phyloP scores from a whole-genome alignment of 92 coral and sea anemone genomes.

The Micromussa lordhowensis region DNA sequence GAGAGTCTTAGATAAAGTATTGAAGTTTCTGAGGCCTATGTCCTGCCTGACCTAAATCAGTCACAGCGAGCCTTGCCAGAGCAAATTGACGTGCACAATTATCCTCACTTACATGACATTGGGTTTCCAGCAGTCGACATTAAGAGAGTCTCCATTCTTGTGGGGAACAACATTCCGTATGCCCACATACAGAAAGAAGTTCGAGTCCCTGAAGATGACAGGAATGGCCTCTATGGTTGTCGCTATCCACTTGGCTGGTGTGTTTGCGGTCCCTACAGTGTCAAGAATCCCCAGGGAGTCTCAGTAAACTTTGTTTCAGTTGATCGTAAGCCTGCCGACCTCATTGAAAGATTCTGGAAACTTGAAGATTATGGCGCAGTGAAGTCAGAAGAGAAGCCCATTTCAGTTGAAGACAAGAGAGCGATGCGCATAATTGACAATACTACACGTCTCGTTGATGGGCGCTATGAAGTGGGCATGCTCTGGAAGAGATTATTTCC shows the following conservation, averaged over 20 bases:
- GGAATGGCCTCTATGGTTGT: conserved; percentile 59
- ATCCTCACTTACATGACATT: conserved; percentile 68
- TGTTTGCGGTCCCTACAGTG: conserved; percentile 30
- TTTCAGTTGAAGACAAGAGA: no score
- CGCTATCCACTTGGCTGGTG: conserved; percentile 67
- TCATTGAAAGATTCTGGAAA: conserved; percentile 54
- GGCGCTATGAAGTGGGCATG: no score
- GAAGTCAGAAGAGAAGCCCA: no score
- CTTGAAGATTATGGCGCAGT: conserved; percentile 45
- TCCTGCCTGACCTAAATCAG: not conserved
- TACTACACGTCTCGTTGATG: no score
- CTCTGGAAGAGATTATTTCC: conserved; percentile 17
- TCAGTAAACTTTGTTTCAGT: conserved; percentile 17
- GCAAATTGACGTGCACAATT: conserved; percentile 41
- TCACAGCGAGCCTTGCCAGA: conserved; percentile 56
- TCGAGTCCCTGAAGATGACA: conserved; percentile 49
- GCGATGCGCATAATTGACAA: no score
- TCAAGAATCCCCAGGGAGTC: conserved; percentile 22
- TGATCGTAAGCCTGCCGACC: conserved; percentile 22
- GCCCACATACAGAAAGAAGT: conserved; percentile 70
- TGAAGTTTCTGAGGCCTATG: conserved; percentile 61
- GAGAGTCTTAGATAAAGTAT: conserved; percentile 33
- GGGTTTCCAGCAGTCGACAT: no score
- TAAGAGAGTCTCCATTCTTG: not conserved
- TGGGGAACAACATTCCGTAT: conserved; percentile 60